phyloP scores from a whole-genome alignment of 2,797 vertebrate species.

The Steatocranus sp. region DNA sequence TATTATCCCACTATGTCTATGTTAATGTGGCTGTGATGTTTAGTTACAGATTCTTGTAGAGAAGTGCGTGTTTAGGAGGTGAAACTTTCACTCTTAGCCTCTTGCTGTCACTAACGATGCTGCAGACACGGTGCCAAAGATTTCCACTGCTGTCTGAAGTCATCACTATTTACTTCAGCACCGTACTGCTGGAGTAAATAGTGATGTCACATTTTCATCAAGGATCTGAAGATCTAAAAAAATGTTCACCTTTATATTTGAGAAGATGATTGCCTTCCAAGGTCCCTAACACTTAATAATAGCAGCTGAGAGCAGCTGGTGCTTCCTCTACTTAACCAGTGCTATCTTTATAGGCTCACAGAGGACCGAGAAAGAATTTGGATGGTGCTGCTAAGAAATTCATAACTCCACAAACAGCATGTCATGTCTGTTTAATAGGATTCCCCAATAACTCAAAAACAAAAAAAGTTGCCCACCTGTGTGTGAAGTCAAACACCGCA shows the following conservation, averaged over 20 bases:
- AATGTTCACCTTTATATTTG: background rate
- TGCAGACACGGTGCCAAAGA: background rate
- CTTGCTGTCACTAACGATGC: background rate
- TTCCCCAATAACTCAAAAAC: background rate
- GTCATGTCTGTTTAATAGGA: background rate
- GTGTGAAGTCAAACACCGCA: background rate
- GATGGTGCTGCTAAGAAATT: background rate
- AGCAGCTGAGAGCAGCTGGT: slow-evolving; percentile 39
- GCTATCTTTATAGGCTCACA: slow-evolving; percentile 12
- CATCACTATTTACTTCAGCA: background rate
- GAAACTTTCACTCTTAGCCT: background rate
- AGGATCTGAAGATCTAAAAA: background rate
- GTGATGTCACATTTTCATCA: background rate
- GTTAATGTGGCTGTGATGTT: background rate
- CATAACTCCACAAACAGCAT: background rate
- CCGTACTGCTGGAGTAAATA: background rate
- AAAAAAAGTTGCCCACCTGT: background rate
- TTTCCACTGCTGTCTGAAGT: background rate
- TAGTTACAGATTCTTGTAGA: background rate
- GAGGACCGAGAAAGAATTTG: background rate
- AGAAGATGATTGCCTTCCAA: background rate
- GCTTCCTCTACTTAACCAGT: background rate
- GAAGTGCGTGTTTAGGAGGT: background rate
- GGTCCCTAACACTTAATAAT: slow-evolving; percentile 1
- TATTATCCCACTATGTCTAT: background rate